These are phyloP conservation scores for Leuciscus idus DNA, from an alignment of 2,113 vertebrate genomes.

Conservation along the genomic window DNA sequence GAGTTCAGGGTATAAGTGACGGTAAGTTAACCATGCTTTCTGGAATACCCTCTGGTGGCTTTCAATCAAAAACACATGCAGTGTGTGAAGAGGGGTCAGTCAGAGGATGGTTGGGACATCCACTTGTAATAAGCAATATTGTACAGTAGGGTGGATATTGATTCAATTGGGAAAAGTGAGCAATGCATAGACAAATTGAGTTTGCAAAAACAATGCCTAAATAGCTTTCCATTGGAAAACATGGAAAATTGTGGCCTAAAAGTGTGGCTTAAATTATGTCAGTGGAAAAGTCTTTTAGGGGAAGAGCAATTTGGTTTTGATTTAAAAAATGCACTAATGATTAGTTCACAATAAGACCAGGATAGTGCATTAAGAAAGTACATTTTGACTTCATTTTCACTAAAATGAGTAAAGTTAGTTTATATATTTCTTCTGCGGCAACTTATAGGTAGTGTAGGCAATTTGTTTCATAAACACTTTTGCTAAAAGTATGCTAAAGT, in stretches of 20 bases:
- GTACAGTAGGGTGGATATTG: neutral
- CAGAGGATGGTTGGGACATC: neutral
- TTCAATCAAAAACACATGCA: neutral
- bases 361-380: neutral
- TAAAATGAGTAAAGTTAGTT: neutral
- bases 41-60: neutral
- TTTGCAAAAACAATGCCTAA: too few relatives aligned
- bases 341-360: neutral
- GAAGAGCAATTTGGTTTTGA: neutral
- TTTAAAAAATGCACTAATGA: neutral
- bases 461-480: too few relatives aligned
- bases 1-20: too few relatives aligned
- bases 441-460: neutral
- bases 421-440: neutral
- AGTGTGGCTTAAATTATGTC: neutral
- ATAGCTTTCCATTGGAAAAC: too few relatives aligned
- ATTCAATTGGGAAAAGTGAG: neutral
- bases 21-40: too few relatives aligned
- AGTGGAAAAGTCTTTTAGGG: neutral
- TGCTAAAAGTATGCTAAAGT: too few relatives aligned
- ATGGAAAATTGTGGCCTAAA: too few relatives aligned
- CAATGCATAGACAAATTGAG: too few relatives aligned
- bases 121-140: neutral
- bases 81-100: neutral
- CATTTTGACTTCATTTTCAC: neutral